Conservation (phyloP, 2,888 invertebrate genomes). For the Agrilus cyanescens region DNA sequence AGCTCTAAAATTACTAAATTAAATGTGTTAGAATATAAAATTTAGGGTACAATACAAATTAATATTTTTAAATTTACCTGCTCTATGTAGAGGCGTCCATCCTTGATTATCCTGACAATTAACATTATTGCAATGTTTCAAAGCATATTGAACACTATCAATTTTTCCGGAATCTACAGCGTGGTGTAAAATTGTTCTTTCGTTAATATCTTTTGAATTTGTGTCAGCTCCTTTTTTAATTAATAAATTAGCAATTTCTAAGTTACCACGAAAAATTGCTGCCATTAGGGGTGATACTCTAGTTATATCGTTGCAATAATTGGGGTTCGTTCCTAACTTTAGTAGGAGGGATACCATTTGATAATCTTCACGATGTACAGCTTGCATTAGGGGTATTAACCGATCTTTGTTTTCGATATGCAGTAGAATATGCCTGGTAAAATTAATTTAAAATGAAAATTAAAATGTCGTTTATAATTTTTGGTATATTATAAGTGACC, state of each 20-base stretch:
- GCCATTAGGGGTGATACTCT: slow-evolving; percentile 41
- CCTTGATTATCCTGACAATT: slow-evolving; percentile 35
- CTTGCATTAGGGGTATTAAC: slow-evolving; percentile 43
- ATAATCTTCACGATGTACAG: slow-evolving; percentile 36
- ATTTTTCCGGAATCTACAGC: slow-evolving; percentile 41
- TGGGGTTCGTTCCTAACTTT: slow-evolving; percentile 37
- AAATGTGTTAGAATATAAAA: neutral
- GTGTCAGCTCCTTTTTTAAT: slow-evolving; percentile 40
- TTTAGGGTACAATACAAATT: neutral
- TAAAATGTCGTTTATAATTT: too few species aligned
- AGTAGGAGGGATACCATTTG: slow-evolving; percentile 37
- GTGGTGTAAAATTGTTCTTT: slow-evolving; percentile 40
- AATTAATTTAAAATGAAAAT: too few species aligned
- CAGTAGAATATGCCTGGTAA: slow-evolving; percentile 35
- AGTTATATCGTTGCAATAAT: slow-evolving; percentile 29
- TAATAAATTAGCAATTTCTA: slow-evolving; percentile 33
- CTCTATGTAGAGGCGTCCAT: slow-evolving; percentile 45
- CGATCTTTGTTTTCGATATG: slow-evolving; percentile 38
- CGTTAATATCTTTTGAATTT: slow-evolving; percentile 35
- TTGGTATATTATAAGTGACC: too few species aligned
- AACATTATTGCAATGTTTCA: slow-evolving; percentile 33
- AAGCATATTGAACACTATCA: slow-evolving; percentile 27
- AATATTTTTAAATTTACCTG: slow-evolving; percentile 27
- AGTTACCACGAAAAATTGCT: slow-evolving; percentile 32
- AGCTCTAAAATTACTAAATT: slow-evolving; percentile 38